These are phyloP conservation scores for Ochotona princeps DNA, from an alignment of 2,113 vertebrate species.

Conservation along the genomic window DNA sequence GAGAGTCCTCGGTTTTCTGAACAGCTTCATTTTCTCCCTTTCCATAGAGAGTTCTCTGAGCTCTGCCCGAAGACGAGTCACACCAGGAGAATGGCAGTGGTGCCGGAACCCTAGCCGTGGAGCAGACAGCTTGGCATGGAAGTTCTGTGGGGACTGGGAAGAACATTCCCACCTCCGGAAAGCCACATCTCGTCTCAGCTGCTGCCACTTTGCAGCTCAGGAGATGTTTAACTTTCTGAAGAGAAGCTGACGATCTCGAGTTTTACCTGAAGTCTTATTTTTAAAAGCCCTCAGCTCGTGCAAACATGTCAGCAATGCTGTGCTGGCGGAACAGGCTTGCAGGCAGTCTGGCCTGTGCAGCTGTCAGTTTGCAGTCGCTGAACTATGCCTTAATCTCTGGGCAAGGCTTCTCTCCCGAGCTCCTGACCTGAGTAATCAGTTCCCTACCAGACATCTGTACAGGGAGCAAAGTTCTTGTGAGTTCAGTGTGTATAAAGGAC, in stretches of 20 bases:
- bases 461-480: neutral
- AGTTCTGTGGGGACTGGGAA: neutral
- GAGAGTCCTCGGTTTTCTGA: neutral
- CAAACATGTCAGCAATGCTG: neutral
- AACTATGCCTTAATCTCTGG: neutral
- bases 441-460: neutral
- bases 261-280: neutral
- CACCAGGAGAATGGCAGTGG: accelerated
- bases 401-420: neutral
- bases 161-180: no score
- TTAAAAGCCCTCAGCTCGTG: neutral
- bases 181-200: neutral
- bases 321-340: neutral
- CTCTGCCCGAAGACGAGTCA: neutral
- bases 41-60: neutral
- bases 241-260: neutral
- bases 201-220: neutral
- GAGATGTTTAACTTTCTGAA: neutral
- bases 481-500: no score
- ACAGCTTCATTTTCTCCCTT: neutral
- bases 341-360: neutral
- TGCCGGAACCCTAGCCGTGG: accelerated
- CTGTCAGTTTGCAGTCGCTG: neutral
- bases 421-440: neutral
- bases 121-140: neutral